Evolutionary conservation across 2,888 invertebrate species (phyloP).

Genomic region (Portevinia maculata): DNA sequence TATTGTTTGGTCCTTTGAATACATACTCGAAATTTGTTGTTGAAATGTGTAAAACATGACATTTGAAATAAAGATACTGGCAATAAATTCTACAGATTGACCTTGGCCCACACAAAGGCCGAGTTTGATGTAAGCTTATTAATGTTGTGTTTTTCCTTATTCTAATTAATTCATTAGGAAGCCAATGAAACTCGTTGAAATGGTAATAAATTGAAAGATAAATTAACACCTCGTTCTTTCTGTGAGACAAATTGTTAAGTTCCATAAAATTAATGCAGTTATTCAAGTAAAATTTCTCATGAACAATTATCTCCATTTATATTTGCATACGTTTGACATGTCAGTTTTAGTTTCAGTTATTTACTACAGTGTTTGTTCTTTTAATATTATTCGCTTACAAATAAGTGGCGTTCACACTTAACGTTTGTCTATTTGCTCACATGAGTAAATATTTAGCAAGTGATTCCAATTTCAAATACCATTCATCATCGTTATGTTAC

Average conservation of each 20-base stretch:
- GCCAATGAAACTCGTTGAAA: background rate
- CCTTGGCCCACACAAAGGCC: background rate
- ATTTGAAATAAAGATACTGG: too few species aligned
- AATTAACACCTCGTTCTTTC: background rate
- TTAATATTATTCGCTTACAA: background rate
- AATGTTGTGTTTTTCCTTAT: background rate
- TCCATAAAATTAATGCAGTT: background rate
- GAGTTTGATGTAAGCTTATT: too few species aligned
- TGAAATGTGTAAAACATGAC: too few species aligned
- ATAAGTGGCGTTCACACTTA: constrained; percentile 23
- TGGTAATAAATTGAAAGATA: background rate
- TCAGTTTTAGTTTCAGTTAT: background rate
- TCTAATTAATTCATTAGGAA: background rate
- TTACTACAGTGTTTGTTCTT: constrained; percentile 12
- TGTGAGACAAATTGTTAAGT: background rate
- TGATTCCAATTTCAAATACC: constrained; percentile 12
- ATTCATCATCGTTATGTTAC: constrained; percentile 2
- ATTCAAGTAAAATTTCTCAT: background rate
- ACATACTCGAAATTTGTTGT: too few species aligned
- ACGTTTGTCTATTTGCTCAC: constrained; percentile 37
- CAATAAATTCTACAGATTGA: too few species aligned
- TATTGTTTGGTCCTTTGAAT: too few species aligned
- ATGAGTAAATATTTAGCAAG: constrained; percentile 46
- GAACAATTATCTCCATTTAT: constrained; percentile 2
- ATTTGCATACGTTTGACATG: constrained; percentile 7